These are phyloP conservation scores for Cyclina sinensis DNA, from an alignment of 1,140 invertebrate genomes.

Conservation along the genomic window DNA sequence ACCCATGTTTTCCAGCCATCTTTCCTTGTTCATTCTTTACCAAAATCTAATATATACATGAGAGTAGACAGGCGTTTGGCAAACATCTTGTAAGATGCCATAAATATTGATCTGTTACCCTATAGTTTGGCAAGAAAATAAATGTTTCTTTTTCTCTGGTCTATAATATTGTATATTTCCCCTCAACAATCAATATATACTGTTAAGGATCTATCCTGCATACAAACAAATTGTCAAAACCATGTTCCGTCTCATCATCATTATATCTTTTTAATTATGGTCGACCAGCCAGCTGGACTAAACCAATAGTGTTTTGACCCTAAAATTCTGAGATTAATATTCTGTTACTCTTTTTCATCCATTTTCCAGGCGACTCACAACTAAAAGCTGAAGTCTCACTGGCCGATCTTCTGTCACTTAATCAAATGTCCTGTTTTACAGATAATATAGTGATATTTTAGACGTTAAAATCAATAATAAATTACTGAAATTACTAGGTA, in stretches of 20 bases:
- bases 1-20: not conserved
- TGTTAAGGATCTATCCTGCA: not conserved
- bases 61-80: not conserved
- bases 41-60: not conserved
- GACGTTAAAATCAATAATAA: too few species aligned
- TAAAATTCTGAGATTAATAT: too few species aligned
- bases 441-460: too few species aligned
- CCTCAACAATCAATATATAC: not conserved
- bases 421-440: too few species aligned
- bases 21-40: not conserved
- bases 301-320: too few species aligned
- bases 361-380: too few species aligned
- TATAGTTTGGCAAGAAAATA: conserved; percentile 19
- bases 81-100: not conserved
- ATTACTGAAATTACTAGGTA: too few species aligned
- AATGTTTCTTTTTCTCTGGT: conserved; percentile 2
- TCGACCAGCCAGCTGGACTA: too few species aligned
- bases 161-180: not conserved
- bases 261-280: too few species aligned
- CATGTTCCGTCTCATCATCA: not conserved
- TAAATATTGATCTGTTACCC: not conserved
- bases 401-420: too few species aligned
- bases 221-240: not conserved
- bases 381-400: too few species aligned
- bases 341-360: too few species aligned